Evolutionary conservation across 1,140 invertebrate species (phyloP).

Genomic region (Cryptotermes secundus): DNA sequence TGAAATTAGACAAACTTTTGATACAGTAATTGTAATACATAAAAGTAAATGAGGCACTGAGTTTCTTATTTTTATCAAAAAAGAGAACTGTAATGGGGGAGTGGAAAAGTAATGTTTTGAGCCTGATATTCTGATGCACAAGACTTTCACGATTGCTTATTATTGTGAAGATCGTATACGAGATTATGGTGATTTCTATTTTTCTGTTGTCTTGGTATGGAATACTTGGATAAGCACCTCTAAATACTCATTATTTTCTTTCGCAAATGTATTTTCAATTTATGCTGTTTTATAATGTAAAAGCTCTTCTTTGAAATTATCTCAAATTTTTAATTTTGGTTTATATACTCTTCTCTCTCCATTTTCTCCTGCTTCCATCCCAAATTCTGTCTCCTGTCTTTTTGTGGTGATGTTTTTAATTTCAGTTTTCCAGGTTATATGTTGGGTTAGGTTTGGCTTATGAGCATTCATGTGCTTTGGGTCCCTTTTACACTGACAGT

Average conservation of each 20-base stretch:
- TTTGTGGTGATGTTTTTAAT: neutral
- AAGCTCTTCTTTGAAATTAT: neutral
- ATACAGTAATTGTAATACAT: conserved; percentile 10
- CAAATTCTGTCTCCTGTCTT: neutral
- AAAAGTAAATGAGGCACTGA: neutral
- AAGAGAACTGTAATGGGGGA: neutral
- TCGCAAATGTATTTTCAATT: neutral
- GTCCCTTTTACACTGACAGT: too few relatives aligned
- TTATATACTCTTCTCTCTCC: neutral
- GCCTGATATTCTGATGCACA: neutral
- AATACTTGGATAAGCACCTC: neutral
- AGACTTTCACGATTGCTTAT: neutral
- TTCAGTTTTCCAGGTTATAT: neutral
- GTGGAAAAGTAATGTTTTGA: neutral
- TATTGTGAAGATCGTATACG: neutral
- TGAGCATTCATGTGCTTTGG: too few relatives aligned
- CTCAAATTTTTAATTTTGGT: neutral
- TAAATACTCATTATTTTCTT: neutral
- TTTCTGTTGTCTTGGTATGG: neutral
- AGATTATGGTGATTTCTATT: neutral
- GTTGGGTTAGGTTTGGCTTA: neutral
- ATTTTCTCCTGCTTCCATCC: neutral
- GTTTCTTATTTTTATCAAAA: neutral
- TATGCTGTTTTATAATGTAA: neutral
- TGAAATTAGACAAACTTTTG: neutral